Evolutionary conservation across 2,888 invertebrate species (phyloP), one percentile per base, ranked within the genome.

Genomic region (Vannuccia rotundouncinata): DNA sequence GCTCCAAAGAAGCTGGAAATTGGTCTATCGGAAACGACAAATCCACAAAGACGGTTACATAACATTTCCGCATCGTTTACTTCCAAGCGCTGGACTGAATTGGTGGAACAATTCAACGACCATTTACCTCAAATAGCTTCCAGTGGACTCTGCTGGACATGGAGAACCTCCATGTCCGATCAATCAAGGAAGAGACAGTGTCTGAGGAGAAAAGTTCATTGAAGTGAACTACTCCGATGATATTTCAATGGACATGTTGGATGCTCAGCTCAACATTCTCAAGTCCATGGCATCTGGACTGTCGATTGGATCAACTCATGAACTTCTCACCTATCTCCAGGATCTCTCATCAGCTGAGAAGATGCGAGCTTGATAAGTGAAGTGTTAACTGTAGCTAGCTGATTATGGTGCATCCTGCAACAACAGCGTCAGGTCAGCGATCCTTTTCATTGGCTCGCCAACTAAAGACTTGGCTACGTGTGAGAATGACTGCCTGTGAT

Each of bases 1-100:
- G 66, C 66, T 66, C 66, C 25, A 66, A 66, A 27, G 66, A 66
- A 66, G 66, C 66, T 66, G 66, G 66, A 66, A 66, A 66, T 66
- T 66, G 22, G 66, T 66, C 22, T 22, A 66, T 66, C 25, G 22
- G 66, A 66, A n/a, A 5, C 10, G 25, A n/a, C 10, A 66, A n/a
- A n/a, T 27, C 5, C 5, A 13, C 25, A 66, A 27, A 66, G 66
- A 66, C 2, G 66, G 66, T 66, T 66, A 66, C 2, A 66, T 5
- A 66, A 66, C 25, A 22, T 27, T 66, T 66, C 66, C 22, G 25
- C 45, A 45, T n/a, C n/a, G 10, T 45, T 5, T 45, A 45, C 17
- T 45, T 45, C 45, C 45, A 45, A 45, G 45, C 17, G 45, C 45
- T 45, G 45, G n/a, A n/a, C n/a, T n/a, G n/a, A 17, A 45, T 45